A percentile compares a stretch with the other conserved stretches of the same genome.
phyloP scores from a whole-genome alignment of 92 coral and sea anemone genomes.

The Pocillopora meandrina region DNA sequence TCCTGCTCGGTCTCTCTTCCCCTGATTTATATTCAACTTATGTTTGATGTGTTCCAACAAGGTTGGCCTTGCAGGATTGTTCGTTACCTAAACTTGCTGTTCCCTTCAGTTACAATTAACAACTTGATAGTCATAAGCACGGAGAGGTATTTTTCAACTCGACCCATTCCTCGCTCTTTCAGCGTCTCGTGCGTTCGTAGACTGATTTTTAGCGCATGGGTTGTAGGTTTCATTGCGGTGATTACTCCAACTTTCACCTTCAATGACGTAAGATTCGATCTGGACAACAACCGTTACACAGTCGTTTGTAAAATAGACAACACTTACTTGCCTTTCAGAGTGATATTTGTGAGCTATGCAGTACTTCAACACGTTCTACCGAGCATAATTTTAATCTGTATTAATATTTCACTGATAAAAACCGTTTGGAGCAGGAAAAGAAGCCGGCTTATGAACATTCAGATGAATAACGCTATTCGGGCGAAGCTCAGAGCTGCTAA shows the following conservation, averaged over 20 bases:
- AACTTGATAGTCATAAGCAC: slow-evolving; percentile 2
- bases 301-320: slow-evolving; percentile 7
- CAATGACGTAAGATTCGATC: neutral
- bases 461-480: neutral
- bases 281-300: slow-evolving; percentile 8
- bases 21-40: neutral
- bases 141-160: neutral
- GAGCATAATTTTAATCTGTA: neutral
- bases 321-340: neutral
- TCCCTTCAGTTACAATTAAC: slow-evolving; percentile 14
- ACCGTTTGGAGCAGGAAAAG: neutral
- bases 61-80: slow-evolving; percentile 10
- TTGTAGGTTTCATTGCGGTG: neutral
- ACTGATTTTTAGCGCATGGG: neutral
- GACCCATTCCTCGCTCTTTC: neutral
- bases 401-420: slow-evolving; percentile 6
- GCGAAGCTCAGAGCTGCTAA: neutral
- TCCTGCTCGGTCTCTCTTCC: neutral
- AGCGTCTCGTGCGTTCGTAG: slow-evolving; percentile 1
- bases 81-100: slow-evolving; percentile 7
- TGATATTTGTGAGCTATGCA: neutral
- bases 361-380: slow-evolving; percentile 1
- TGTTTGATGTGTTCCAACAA: neutral
- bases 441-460: neutral
- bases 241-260: neutral